Evolutionary conservation across 2,113 vertebrate genomes (phyloP), one percentile per base, ranked within the genome.

Genomic region (Pseudorectes ferrugineus): DNA sequence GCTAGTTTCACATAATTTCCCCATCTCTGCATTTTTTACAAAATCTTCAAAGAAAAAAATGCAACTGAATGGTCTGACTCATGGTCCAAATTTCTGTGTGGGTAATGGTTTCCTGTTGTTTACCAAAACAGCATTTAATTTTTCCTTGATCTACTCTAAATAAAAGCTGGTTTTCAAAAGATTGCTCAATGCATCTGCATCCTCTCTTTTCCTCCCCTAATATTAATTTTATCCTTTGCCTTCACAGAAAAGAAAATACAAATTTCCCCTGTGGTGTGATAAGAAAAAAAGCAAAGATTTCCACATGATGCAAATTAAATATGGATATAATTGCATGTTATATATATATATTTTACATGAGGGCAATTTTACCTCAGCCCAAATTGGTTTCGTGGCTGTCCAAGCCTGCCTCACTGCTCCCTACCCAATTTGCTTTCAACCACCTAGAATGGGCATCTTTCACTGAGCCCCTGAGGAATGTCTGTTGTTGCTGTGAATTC

Each of bases 381-480:
- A 92, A 91, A 93, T 54, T 71, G 58, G 17, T 74, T 91, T 85
- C 90, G 72, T 82, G 61, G 42, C 81, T 89, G 28, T 80, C 85
- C 67, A 79, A 85, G 38, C 36, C 63, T 89, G 81, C 62, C 36
- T 94, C 46, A 54, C 63, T 49, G 12, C 74, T 80, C 94, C 66
- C 85, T 68, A 76, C 71, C 71, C 87, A 51, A 79, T 95, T 93
- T 96, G 20, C 91, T 95, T 95, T 95, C 93, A 95, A 8, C 66
- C 38, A 66, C 42, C 52, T 42, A 70, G 78, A 81, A 94, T 31
- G 66, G 89, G 67, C 71, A 79, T 55, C 85, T 91, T 96, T 95
- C 71, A 83, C 74, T 31, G 25, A 92, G 36, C 48, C 93, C 85
- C 78, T 1, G 1, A 93, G 94, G 87, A 89, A 91, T 54, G 9